phyloP scores from a whole-genome alignment of 2,888 invertebrate species.

The Netelia fuscicornis region DNA sequence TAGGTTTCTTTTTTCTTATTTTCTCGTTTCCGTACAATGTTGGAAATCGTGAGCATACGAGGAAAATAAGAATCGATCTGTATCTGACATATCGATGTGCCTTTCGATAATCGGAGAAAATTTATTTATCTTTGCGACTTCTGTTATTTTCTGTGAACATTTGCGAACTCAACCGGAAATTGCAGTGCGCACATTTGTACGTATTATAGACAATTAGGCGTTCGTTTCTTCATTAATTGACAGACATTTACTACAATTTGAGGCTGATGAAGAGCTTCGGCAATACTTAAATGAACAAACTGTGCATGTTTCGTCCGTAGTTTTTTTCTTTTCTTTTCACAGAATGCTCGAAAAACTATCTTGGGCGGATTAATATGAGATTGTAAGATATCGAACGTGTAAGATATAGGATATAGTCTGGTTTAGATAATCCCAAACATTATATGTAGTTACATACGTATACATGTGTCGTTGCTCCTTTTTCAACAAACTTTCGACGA shows the following conservation, averaged over 20 bases:
- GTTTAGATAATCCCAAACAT: slow-evolving; percentile 39
- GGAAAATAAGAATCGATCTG: neutral
- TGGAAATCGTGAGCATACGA: neutral
- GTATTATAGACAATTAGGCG: too few species aligned
- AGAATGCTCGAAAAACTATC: slow-evolving; percentile 20
- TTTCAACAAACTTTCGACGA: slow-evolving; percentile 56
- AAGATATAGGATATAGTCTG: slow-evolving; percentile 51
- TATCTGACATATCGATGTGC: neutral
- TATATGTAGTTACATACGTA: slow-evolving; percentile 41
- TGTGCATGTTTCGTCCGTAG: neutral
- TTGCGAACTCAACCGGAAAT: neutral
- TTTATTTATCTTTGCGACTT: neutral
- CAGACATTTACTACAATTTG: slow-evolving; percentile 5
- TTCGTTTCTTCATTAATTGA: slow-evolving; percentile 4
- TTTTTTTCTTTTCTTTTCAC: neutral
- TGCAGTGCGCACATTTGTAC: too few species aligned
- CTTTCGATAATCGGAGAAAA: neutral
- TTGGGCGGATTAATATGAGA: slow-evolving; percentile 48
- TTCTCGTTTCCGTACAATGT: slow-evolving; percentile 14
- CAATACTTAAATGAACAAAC: slow-evolving; percentile 33
- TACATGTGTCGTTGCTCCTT: slow-evolving; percentile 55
- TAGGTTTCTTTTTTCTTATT: neutral
- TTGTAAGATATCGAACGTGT: slow-evolving; percentile 63
- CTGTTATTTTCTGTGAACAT: slow-evolving; percentile 23
- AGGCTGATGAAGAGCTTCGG: slow-evolving; percentile 20